Percentiles rank a stretch among this genome's conserved stretches.
Conservation (phyloP, 2,888 invertebrate species). For the Atethmia centrago region DNA sequence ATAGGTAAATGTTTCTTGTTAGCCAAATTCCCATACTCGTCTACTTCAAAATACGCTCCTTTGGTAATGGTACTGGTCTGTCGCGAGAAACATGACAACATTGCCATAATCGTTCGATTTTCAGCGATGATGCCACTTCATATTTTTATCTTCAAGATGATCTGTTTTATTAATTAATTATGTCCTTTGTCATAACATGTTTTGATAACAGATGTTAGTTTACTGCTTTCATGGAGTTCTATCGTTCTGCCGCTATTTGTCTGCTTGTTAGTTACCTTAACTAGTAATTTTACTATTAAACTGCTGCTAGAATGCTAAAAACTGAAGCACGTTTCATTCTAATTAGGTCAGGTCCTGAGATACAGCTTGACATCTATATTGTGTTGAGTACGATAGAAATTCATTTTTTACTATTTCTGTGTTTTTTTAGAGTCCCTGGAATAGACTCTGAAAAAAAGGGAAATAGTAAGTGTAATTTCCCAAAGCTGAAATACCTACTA, state of each 20-base stretch:
- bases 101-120: neutral
- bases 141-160: constrained; percentile 18
- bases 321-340: neutral
- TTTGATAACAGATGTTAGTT: constrained; percentile 30
- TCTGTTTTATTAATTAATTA: constrained; percentile 46
- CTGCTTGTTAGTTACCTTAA: neutral
- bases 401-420: neutral
- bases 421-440: too few species aligned
- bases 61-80: neutral
- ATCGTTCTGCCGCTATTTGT: neutral
- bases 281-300: neutral
- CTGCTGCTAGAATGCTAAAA: neutral
- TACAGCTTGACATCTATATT: neutral
- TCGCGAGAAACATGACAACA: neutral
- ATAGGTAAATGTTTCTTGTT: neutral
- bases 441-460: too few species aligned
- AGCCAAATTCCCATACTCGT: neutral
- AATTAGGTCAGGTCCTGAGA: neutral
- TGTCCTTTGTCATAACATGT: neutral
- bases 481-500: too few species aligned
- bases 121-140: constrained; percentile 11
- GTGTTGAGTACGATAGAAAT: neutral
- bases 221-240: neutral
- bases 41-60: neutral
- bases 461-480: too few species aligned